A percentile compares a stretch with the other conserved stretches of the same genome.
These are phyloP conservation scores for Tenebrio molitor DNA, from an alignment of 1,140 invertebrate genomes.

Conservation along the genomic window DNA sequence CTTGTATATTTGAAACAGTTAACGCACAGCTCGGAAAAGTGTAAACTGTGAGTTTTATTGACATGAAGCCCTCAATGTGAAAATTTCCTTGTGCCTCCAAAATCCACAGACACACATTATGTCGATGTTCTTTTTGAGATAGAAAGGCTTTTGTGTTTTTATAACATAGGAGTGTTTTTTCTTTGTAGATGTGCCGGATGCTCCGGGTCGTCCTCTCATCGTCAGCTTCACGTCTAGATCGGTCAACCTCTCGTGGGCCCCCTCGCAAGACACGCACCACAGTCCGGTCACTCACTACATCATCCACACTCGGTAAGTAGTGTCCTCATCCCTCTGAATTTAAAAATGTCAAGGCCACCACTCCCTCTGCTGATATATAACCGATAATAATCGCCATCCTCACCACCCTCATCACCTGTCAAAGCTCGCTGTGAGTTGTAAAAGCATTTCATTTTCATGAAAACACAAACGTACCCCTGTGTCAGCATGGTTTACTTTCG, in stretches of 20 bases:
- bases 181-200: conserved; percentile 77
- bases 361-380: conserved; percentile 32
- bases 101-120: too few relatives aligned
- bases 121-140: too few relatives aligned
- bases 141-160: conserved; percentile 1
- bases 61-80: too few relatives aligned
- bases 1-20: too few relatives aligned
- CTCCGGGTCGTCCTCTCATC: conserved; percentile 80
- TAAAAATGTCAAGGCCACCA: conserved; percentile 35
- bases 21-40: too few relatives aligned
- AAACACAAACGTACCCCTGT: conserved; percentile 34
- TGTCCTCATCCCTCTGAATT: background rate
- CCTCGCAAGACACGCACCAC: conserved; percentile 78
- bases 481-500: conserved; percentile 32
- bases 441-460: conserved; percentile 39
- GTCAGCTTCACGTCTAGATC: conserved; percentile 80
- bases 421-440: conserved; percentile 37
- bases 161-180: conserved; percentile 15
- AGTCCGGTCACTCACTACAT: conserved; percentile 80
- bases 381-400: conserved; percentile 39
- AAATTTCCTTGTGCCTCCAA: too few relatives aligned
- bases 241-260: conserved; percentile 83
- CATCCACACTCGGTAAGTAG: conserved; percentile 79
- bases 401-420: conserved; percentile 39
- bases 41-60: too few relatives aligned